These are phyloP conservation scores for Chinchilla lanigera DNA, from an alignment of 2,113 vertebrate species.

Conservation along the genomic window DNA sequence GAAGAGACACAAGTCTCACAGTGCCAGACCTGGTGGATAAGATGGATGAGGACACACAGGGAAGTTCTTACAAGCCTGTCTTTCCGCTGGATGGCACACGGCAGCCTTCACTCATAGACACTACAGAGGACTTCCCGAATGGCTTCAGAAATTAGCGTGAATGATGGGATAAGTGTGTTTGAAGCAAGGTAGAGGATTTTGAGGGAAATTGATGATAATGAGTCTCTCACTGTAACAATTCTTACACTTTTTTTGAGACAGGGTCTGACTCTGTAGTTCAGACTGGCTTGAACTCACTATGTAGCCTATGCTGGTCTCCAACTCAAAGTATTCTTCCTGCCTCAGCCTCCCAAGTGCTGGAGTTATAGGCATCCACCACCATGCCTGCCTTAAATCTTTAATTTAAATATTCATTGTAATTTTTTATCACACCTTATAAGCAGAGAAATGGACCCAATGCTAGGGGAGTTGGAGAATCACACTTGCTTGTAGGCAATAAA, in stretches of 20 bases:
- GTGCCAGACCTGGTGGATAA: not conserved
- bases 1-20: not conserved
- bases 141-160: not conserved
- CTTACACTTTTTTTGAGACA: not conserved
- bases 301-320: not conserved
- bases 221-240: not conserved
- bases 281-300: not conserved
- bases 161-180: not conserved
- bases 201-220: not conserved
- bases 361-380: not conserved
- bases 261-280: not conserved
- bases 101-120: not conserved
- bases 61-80: not conserved
- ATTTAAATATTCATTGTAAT: not conserved
- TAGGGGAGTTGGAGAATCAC: not conserved
- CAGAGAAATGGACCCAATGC: not conserved
- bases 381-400: not conserved
- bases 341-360: not conserved
- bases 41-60: not conserved
- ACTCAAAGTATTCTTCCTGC: not conserved
- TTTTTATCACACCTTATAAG: not conserved
- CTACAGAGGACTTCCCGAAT: not conserved
- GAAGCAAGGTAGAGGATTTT: not conserved
- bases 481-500: not conserved
- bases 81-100: not conserved